Conservation (phyloP, 1,140 invertebrate genomes). For the Drosophila azteca region DNA sequence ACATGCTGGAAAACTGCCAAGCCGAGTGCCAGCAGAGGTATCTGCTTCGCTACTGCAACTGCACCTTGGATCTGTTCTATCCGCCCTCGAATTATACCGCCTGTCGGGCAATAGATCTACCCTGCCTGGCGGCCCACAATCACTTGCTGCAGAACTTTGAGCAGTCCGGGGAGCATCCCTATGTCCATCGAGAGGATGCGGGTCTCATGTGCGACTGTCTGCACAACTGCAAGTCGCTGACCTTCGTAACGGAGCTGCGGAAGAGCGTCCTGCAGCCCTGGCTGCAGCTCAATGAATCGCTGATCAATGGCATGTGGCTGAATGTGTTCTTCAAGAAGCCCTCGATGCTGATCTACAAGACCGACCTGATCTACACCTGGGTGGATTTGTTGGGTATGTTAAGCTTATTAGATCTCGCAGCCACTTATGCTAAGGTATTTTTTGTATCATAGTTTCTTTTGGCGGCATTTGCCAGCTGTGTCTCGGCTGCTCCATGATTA, state of each 20-base stretch:
- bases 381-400: conserved; percentile 65
- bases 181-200: conserved; percentile 18
- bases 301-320: conserved; percentile 21
- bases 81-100: conserved; percentile 56
- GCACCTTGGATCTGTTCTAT: conserved; percentile 73
- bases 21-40: conserved; percentile 68
- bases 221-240: conserved; percentile 69
- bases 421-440: background rate
- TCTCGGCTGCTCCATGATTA: conserved; percentile 89
- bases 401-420: background rate
- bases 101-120: conserved; percentile 60
- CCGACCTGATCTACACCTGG: conserved; percentile 73
- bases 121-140: conserved; percentile 64
- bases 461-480: conserved; percentile 90
- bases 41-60: conserved; percentile 69
- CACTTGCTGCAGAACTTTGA: conserved; percentile 46
- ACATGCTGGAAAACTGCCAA: conserved; percentile 74
- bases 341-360: conserved; percentile 60
- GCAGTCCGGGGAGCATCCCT: conserved; percentile 48
- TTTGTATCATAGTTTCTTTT: conserved; percentile 86
- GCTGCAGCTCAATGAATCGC: conserved; percentile 1
- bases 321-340: conserved; percentile 50
- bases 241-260: conserved; percentile 50
- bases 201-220: conserved; percentile 70
- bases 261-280: conserved; percentile 26